Evolutionary conservation across 2,113 vertebrate species (phyloP).

Genomic region (Aplodontia rufa): DNA sequence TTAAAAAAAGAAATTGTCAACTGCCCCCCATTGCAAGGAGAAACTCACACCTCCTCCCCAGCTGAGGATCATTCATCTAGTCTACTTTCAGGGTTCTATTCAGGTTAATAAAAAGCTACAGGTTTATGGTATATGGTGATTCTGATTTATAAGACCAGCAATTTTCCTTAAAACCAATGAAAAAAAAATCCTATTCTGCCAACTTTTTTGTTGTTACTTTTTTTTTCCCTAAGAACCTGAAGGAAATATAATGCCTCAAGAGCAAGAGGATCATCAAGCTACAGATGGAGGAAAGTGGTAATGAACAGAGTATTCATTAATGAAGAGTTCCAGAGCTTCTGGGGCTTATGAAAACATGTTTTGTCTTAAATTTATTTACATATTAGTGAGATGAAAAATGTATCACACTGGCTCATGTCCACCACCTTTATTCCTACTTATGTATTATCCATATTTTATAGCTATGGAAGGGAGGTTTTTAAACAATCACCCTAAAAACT

Average conservation of each 20-base stretch:
- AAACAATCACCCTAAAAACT: not conserved
- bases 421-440: not conserved
- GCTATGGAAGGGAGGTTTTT: not conserved
- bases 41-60: not conserved
- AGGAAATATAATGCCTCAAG: not conserved
- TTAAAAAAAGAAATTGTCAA: not conserved
- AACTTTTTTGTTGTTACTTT: not conserved
- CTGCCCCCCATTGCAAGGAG: not conserved
- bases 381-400: not conserved
- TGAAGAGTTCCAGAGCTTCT: not conserved
- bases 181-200: not conserved
- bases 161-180: not conserved
- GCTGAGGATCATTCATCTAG: not conserved
- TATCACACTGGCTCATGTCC: not conserved
- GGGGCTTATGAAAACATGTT: not conserved
- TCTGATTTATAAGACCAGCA: not conserved
- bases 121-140: not conserved
- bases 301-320: not conserved
- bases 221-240: not conserved
- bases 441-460: not conserved
- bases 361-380: not conserved
- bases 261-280: not conserved
- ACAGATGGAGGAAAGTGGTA: not conserved
- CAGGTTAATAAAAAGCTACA: not conserved
- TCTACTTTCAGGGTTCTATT: not conserved